phyloP scores from a whole-genome alignment of 1,140 invertebrate species.

The Pinna nobilis region DNA sequence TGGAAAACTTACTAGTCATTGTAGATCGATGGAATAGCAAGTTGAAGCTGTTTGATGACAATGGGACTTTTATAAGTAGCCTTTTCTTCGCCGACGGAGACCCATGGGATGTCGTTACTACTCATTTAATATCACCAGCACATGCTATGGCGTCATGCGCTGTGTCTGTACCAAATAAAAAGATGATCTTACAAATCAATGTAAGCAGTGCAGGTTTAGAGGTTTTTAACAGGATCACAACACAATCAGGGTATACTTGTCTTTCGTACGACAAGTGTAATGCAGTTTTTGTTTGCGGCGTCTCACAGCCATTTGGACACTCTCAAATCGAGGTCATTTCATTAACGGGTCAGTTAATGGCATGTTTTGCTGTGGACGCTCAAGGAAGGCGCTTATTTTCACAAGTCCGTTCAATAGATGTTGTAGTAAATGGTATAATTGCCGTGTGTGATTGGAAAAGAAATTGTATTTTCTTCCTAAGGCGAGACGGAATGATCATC shows the following conservation, averaged over 20 bases:
- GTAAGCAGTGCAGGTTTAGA: neutral
- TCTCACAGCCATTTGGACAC: slow-evolving; percentile 8
- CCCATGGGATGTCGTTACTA: slow-evolving; percentile 29
- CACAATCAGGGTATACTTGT: slow-evolving; percentile 18
- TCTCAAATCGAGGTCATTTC: slow-evolving; percentile 22
- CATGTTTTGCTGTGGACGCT: slow-evolving; percentile 3
- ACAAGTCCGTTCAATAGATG: slow-evolving; percentile 23
- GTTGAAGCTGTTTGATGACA: slow-evolving; percentile 22
- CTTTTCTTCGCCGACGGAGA: slow-evolving; percentile 16
- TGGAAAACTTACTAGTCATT: slow-evolving; percentile 21
- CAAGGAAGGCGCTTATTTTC: slow-evolving; percentile 8
- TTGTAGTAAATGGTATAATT: slow-evolving; percentile 26
- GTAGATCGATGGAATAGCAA: slow-evolving; percentile 36
- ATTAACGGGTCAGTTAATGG: neutral
- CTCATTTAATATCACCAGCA: neutral
- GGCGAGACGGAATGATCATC: neutral
- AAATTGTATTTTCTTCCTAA: slow-evolving; percentile 30
- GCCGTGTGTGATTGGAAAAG: slow-evolving; percentile 34
- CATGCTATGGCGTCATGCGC: slow-evolving; percentile 6
- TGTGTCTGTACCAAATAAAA: slow-evolving; percentile 6
- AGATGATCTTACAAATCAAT: neutral
- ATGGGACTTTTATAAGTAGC: slow-evolving; percentile 11
- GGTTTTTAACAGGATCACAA: neutral
- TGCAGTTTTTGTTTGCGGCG: slow-evolving; percentile 17
- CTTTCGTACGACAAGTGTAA: slow-evolving; percentile 16